These are phyloP conservation scores for Cladopsammia gracilis DNA, from an alignment of 64 coral and sea anemone species.

Conservation along the genomic window DNA sequence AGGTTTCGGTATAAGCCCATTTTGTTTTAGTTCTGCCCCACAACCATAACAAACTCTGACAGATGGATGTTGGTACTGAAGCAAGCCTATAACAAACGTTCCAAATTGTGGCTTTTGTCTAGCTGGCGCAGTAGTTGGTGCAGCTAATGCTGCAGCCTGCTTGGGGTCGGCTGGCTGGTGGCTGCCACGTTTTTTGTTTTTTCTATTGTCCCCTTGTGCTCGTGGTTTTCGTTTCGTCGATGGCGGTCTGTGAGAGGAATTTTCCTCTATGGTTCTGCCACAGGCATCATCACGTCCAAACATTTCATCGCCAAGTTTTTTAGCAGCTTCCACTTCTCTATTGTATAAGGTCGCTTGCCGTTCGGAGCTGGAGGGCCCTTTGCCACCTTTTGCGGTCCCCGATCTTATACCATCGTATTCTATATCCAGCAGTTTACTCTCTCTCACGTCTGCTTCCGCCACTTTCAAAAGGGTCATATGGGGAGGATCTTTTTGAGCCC, in stretches of 20 bases:
- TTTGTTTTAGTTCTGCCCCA: conserved; percentile 11
- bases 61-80: conserved; percentile 39
- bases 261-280: conserved; percentile 17
- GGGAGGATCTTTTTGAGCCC: conserved; percentile 1
- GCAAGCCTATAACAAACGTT: conserved; percentile 29
- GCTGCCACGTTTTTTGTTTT: not conserved
- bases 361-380: not conserved
- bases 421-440: conserved; percentile 7
- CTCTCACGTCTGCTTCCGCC: conserved; percentile 28
- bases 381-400: conserved; percentile 5
- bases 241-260: not conserved
- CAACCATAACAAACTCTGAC: conserved; percentile 35
- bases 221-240: conserved; percentile 2
- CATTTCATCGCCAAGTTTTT: conserved; percentile 44
- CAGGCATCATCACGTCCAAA: not conserved
- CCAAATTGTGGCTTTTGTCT: conserved; percentile 34
- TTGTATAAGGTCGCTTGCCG: not conserved
- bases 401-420: not conserved
- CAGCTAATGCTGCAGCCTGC: not conserved
- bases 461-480: conserved; percentile 21
- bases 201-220: not conserved
- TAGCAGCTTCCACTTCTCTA: not conserved
- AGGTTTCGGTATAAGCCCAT: conserved; percentile 6
- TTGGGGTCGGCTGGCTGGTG: not conserved
- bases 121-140: not conserved